A percentile compares a stretch with the other conserved stretches of the same genome.
These are phyloP conservation scores for Sebastes iracundus DNA, from an alignment of 2,797 vertebrate genomes.

Conservation along the genomic window DNA sequence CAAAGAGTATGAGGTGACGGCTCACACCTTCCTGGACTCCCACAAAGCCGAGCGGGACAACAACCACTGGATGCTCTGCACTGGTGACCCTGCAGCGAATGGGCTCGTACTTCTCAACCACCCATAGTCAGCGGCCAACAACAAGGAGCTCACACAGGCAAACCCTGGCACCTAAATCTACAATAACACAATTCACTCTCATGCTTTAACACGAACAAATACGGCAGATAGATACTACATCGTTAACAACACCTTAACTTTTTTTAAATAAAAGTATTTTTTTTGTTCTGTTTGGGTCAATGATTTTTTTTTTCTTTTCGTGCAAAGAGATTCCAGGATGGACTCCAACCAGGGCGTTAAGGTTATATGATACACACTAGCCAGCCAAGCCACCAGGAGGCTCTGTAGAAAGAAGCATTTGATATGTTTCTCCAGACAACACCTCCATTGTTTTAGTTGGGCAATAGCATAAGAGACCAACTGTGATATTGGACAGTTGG, in stretches of 20 bases:
- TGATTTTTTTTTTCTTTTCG: background rate
- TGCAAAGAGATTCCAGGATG: background rate
- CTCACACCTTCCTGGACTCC: conserved; percentile 89
- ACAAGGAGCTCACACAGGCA: conserved; percentile 4
- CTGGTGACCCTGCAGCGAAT: conserved; percentile 75
- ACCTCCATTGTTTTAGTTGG: background rate
- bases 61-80: conserved; percentile 91
- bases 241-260: background rate
- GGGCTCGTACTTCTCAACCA: conserved; percentile 66
- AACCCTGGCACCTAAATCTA: background rate
- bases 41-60: conserved; percentile 87
- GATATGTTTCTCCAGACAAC: conserved; percentile 27
- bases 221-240: background rate
- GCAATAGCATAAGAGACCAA: background rate
- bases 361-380: conserved; percentile 12
- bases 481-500: background rate
- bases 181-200: background rate
- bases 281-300: background rate
- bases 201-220: background rate
- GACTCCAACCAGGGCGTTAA: background rate
- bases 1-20: conserved; percentile 88
- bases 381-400: background rate
- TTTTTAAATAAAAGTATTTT: conserved; percentile 16
- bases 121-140: background rate
- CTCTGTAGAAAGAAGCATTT: conserved; percentile 15